These are phyloP conservation scores for Coregonus clupeaformis DNA, from an alignment of 2,113 vertebrate genomes.

Conservation along the genomic window DNA sequence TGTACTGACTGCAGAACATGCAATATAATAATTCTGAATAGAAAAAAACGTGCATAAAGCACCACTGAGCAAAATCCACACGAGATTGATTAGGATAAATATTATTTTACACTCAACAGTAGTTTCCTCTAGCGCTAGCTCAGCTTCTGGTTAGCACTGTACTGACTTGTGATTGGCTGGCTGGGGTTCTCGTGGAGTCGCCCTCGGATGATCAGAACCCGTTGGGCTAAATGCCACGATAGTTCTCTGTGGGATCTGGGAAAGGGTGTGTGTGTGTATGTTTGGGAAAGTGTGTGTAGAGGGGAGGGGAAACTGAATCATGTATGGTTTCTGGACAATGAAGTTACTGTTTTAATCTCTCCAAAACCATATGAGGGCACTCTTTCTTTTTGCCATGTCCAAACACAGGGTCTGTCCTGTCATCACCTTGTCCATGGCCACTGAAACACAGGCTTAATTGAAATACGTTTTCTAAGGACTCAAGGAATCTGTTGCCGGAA, in stretches of 20 bases:
- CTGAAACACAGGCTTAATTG: conserved; percentile 32
- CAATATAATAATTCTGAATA: no score
- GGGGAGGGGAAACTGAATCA: conserved; percentile 10
- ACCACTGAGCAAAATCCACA: neutral
- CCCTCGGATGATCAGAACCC: no score
- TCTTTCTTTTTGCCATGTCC: conserved; percentile 20
- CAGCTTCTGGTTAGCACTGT: conserved; percentile 7
- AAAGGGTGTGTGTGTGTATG: neutral
- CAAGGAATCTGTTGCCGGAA: conserved; percentile 14
- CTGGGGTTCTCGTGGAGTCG: neutral
- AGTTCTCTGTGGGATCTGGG: neutral
- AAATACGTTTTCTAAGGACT: conserved; percentile 15
- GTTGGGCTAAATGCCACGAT: neutral
- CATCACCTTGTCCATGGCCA: conserved; percentile 28
- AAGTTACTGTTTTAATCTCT: conserved; percentile 48
- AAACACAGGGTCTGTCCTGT: conserved; percentile 30
- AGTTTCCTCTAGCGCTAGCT: conserved; percentile 15
- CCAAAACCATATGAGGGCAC: conserved; percentile 37
- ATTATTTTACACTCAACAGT: conserved; percentile 25
- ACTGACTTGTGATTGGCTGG: neutral
- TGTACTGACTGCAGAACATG: no score
- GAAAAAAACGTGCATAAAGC: neutral
- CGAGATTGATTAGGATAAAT: neutral
- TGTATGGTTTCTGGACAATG: conserved; percentile 46
- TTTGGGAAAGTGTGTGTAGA: neutral